phyloP scores from a whole-genome alignment of 2,888 invertebrate genomes.

The Spicauda simplicius region DNA sequence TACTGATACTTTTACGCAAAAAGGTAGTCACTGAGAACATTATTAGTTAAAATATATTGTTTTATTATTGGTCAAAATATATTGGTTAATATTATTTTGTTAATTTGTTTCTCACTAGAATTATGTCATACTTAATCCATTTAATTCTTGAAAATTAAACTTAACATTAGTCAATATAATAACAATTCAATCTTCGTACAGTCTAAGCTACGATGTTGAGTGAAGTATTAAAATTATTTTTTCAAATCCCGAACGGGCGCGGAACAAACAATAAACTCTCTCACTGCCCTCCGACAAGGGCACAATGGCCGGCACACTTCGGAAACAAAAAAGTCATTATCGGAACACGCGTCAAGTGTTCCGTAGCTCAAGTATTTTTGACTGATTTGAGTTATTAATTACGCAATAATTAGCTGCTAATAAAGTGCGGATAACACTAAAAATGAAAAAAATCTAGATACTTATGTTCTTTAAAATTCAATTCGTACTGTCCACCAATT shows the following conservation, averaged over 20 bases:
- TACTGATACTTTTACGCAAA: too few relatives aligned
- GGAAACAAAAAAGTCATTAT: slow-evolving; percentile 46
- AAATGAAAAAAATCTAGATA: too few relatives aligned
- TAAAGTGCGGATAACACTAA: neutral
- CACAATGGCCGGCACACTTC: slow-evolving; percentile 63
- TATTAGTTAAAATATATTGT: too few relatives aligned
- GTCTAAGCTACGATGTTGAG: slow-evolving; percentile 16
- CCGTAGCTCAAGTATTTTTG: slow-evolving; percentile 43
- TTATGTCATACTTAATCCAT: too few relatives aligned
- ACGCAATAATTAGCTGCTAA: neutral
- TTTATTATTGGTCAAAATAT: too few relatives aligned
- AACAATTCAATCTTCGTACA: neutral
- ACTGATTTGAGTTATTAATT: slow-evolving; percentile 5
- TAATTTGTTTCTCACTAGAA: too few relatives aligned
- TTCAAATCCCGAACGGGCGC: slow-evolving; percentile 46
- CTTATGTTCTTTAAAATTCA: too few relatives aligned
- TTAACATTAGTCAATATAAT: too few relatives aligned
- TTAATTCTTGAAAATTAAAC: too few relatives aligned
- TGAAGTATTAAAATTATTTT: slow-evolving; percentile 43
- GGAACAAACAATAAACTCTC: slow-evolving; percentile 61
- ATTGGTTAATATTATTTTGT: too few relatives aligned
- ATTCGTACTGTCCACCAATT: too few relatives aligned
- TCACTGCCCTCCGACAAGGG: slow-evolving; percentile 60
- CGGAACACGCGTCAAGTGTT: slow-evolving; percentile 50
- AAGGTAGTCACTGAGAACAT: too few relatives aligned